phyloP scores from a whole-genome alignment of 2,113 vertebrate genomes.

The Electrona antarctica region DNA sequence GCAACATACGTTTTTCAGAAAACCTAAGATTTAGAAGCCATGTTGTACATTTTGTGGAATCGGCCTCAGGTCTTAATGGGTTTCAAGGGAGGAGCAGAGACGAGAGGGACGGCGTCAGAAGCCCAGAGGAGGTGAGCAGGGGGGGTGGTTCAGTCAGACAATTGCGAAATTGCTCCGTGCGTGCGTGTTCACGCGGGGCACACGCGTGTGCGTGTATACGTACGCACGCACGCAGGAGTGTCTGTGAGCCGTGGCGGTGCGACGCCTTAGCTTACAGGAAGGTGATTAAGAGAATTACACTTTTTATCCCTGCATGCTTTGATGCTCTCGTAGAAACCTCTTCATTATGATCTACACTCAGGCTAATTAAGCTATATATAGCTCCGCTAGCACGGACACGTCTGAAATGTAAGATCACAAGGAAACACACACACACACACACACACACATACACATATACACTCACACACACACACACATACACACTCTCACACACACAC shows the following conservation, averaged over 20 bases:
- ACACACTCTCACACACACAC: no score
- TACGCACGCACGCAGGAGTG: constrained; percentile 40
- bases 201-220: constrained; percentile 19
- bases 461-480: no score
- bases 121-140: no score
- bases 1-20: no score
- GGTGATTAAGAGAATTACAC: constrained; percentile 61
- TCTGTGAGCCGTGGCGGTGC: constrained; percentile 37
- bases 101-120: constrained; percentile 29
- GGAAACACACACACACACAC: constrained; percentile 26
- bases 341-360: constrained; percentile 81
- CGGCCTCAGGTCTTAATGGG: no score
- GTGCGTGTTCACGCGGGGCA: neutral
- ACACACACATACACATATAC: constrained; percentile 15
- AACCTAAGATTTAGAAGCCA: no score
- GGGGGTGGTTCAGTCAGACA: constrained; percentile 39
- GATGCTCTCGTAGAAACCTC: constrained; percentile 62
- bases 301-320: constrained; percentile 52
- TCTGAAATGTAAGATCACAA: constrained; percentile 50
- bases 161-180: constrained; percentile 31
- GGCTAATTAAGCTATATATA: constrained; percentile 74
- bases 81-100: neutral
- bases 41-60: no score
- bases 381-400: constrained; percentile 62
- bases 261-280: constrained; percentile 53